These are phyloP conservation scores for Coleophora deauratella DNA, from an alignment of 2,888 invertebrate species.

Conservation along the genomic window DNA sequence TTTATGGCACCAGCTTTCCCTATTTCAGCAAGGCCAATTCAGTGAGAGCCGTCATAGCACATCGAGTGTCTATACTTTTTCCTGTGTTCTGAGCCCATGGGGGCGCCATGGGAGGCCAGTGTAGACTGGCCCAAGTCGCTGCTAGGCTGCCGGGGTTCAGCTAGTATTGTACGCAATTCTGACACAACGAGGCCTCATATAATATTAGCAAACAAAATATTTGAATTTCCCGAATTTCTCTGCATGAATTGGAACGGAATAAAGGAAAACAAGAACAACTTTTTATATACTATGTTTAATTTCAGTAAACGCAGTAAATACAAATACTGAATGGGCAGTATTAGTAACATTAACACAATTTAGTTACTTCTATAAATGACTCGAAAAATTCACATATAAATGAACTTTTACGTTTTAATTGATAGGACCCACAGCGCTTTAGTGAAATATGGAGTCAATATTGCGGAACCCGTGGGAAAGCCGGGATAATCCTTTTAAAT, in stretches of 20 bases:
- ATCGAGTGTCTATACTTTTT: slow-evolving; percentile 22
- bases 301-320: slow-evolving; percentile 3
- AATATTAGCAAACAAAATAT: slow-evolving; percentile 43
- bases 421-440: slow-evolving; percentile 7
- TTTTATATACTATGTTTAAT: slow-evolving; percentile 12
- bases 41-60: slow-evolving; percentile 30
- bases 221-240: slow-evolving; percentile 26
- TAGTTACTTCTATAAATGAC: slow-evolving; percentile 1
- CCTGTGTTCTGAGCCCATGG: slow-evolving; percentile 19
- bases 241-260: slow-evolving; percentile 23
- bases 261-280: slow-evolving; percentile 20
- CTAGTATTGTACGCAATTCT: slow-evolving; percentile 40
- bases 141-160: slow-evolving; percentile 34
- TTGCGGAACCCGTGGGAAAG: slow-evolving; percentile 1
- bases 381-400: too few relatives aligned
- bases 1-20: slow-evolving; percentile 63
- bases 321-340: slow-evolving; percentile 15
- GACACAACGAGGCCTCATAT: slow-evolving; percentile 37
- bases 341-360: not conserved
- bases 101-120: slow-evolving; percentile 23
- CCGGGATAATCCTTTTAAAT: slow-evolving; percentile 8
- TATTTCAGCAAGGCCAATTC: slow-evolving; percentile 50
- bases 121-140: slow-evolving; percentile 32
- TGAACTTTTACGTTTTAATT: slow-evolving; percentile 1
- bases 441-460: slow-evolving; percentile 6